Percentiles rank a stretch among this genome's conserved stretches.
phyloP scores from a whole-genome alignment of 2,888 invertebrate genomes.

The Polyommatus iphigenia region DNA sequence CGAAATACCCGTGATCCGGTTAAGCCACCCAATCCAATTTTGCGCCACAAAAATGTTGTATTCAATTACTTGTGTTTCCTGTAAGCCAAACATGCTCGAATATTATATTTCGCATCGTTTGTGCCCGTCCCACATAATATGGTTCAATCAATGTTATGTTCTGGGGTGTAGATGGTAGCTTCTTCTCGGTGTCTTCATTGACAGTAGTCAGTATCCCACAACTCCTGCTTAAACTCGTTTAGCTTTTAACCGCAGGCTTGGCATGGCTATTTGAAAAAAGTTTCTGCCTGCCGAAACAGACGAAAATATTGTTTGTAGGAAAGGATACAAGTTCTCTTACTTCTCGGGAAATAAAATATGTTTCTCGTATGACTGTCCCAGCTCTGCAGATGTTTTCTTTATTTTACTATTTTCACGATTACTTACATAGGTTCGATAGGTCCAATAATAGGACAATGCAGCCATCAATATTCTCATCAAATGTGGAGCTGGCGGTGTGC shows the following conservation, averaged over 20 bases:
- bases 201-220: not conserved
- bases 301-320: not conserved
- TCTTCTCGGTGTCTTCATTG: not conserved
- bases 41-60: constrained; percentile 22
- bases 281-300: not conserved
- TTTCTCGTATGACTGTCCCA: not conserved
- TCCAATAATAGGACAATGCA: not conserved
- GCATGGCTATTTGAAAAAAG: too few relatives aligned
- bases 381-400: not conserved
- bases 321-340: not conserved
- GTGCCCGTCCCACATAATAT: not conserved
- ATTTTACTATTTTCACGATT: not conserved
- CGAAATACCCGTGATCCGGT: constrained; percentile 41
- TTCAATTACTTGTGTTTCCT: constrained; percentile 25
- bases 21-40: constrained; percentile 33
- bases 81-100: constrained; percentile 23
- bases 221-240: not conserved
- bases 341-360: not conserved
- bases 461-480: constrained; percentile 4
- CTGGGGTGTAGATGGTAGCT: not conserved
- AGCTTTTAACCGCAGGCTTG: not conserved
- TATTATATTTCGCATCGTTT: constrained; percentile 3
- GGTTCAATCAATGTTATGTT: constrained; percentile 1
- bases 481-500: not conserved
- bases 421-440: not conserved